Evolutionary conservation across 2,888 invertebrate genomes (phyloP).

Genomic region (Sisyra terminalis): DNA sequence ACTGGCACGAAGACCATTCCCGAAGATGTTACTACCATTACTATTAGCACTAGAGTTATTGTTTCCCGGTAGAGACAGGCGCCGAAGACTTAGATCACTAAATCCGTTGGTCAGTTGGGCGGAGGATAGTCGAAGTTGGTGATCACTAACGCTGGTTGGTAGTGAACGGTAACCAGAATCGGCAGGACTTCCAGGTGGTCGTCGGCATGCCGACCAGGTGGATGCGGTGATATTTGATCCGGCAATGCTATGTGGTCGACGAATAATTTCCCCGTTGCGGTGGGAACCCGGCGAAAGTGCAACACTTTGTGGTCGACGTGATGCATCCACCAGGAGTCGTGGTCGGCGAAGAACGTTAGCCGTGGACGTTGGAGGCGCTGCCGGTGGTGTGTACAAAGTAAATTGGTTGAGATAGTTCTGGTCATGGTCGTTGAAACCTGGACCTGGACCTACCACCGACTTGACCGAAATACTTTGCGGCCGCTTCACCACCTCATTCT

Average conservation of each 20-base stretch:
- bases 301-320: constrained; percentile 37
- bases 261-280: constrained; percentile 16
- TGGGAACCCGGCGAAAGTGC: constrained; percentile 24
- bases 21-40: constrained; percentile 19
- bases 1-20: constrained; percentile 36
- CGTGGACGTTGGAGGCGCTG: constrained; percentile 21
- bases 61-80: constrained; percentile 5
- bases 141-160: constrained; percentile 43
- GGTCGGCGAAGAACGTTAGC: constrained; percentile 11
- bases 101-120: constrained; percentile 6
- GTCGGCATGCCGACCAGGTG: constrained; percentile 17
- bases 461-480: no score
- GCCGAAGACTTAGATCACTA: constrained; percentile 7
- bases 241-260: constrained; percentile 47
- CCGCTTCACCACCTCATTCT: no score
- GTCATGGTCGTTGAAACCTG: constrained; percentile 12
- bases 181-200: constrained; percentile 28
- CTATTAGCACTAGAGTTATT: no score
- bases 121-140: constrained; percentile 30
- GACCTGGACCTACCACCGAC: constrained; percentile 12
- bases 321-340: constrained; percentile 10
- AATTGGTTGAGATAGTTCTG: constrained; percentile 24
- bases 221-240: constrained; percentile 25
- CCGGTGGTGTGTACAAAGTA: constrained; percentile 38
- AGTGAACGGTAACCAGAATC: constrained; percentile 34